A percentile compares a stretch with the other conserved stretches of the same genome.
Conservation (phyloP, 2,888 invertebrate species). For the Papilio protenor region DNA sequence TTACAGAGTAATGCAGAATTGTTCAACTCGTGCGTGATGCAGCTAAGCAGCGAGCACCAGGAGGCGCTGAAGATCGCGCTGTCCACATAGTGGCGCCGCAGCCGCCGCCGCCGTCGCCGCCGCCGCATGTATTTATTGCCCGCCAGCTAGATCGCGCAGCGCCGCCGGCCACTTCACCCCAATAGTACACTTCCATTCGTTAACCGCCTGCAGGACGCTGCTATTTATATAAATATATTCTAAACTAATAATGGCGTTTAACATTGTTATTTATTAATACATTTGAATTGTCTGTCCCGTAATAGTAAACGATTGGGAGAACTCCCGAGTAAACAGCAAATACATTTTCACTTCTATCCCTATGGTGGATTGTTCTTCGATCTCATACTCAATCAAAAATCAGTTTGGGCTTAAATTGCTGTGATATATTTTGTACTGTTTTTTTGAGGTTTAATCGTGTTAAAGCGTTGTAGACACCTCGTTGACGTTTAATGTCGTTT, state of each 20-base stretch:
- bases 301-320: slow-evolving; percentile 27
- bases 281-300: slow-evolving; percentile 42
- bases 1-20: slow-evolving; percentile 89
- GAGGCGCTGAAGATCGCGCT: slow-evolving; percentile 92
- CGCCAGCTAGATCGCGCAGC: slow-evolving; percentile 48
- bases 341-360: slow-evolving; percentile 48
- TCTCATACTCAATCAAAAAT: slow-evolving; percentile 54
- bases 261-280: slow-evolving; percentile 44
- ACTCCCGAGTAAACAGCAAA: slow-evolving; percentile 24
- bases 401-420: slow-evolving; percentile 79
- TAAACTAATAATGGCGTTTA: slow-evolving; percentile 42
- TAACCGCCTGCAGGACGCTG: slow-evolving; percentile 54
- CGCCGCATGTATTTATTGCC: slow-evolving; percentile 54
- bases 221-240: slow-evolving; percentile 38
- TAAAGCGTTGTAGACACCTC: slow-evolving; percentile 59
- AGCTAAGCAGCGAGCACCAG: slow-evolving; percentile 91
- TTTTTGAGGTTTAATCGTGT: slow-evolving; percentile 66
- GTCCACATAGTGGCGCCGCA: slow-evolving; percentile 65
- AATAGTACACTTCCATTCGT: slow-evolving; percentile 46
- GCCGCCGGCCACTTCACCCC: slow-evolving; percentile 52
- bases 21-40: slow-evolving; percentile 91
- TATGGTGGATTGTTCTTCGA: slow-evolving; percentile 58
- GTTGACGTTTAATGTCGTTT: slow-evolving; percentile 62
- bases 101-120: slow-evolving; percentile 2
- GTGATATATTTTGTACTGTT: slow-evolving; percentile 82